phyloP scores from a whole-genome alignment of 2,888 invertebrate genomes.

The Nemoura dubitans region DNA sequence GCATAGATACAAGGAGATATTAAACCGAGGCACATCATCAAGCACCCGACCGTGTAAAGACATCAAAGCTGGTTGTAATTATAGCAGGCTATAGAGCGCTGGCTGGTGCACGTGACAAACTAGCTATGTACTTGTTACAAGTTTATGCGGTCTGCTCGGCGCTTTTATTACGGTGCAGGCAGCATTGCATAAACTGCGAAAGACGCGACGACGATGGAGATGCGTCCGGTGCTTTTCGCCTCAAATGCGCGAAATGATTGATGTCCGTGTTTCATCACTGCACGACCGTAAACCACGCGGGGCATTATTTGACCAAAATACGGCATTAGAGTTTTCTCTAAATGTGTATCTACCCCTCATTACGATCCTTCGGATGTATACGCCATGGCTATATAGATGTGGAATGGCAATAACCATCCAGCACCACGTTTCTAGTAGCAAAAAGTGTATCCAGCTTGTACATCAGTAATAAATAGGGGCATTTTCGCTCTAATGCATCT shows the following conservation, averaged over 20 bases:
- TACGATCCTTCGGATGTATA: neutral
- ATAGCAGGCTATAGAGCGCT: neutral
- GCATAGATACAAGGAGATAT: constrained; percentile 7
- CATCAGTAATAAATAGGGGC: constrained; percentile 37
- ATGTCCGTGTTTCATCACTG: neutral
- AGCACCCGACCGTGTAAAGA: constrained; percentile 17
- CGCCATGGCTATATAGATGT: neutral
- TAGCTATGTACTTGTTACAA: neutral
- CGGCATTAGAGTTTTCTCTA: constrained; percentile 19
- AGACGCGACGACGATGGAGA: neutral
- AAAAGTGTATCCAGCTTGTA: constrained; percentile 23
- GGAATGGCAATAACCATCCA: neutral
- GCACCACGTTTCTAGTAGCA: neutral
- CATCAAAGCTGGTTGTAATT: constrained; percentile 27
- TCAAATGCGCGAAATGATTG: neutral
- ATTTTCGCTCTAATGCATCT: constrained; percentile 40
- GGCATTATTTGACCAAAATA: neutral
- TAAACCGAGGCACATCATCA: constrained; percentile 19
- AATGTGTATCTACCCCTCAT: constrained; percentile 13
- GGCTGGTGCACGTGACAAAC: constrained; percentile 16
- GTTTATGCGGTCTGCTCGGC: neutral
- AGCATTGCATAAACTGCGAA: too few species aligned
- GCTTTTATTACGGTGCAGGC: neutral
- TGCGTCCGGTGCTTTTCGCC: neutral
- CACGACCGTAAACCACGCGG: neutral